phyloP scores from a whole-genome alignment of 2,113 vertebrate genomes.

The Protomyctophum bolini region DNA sequence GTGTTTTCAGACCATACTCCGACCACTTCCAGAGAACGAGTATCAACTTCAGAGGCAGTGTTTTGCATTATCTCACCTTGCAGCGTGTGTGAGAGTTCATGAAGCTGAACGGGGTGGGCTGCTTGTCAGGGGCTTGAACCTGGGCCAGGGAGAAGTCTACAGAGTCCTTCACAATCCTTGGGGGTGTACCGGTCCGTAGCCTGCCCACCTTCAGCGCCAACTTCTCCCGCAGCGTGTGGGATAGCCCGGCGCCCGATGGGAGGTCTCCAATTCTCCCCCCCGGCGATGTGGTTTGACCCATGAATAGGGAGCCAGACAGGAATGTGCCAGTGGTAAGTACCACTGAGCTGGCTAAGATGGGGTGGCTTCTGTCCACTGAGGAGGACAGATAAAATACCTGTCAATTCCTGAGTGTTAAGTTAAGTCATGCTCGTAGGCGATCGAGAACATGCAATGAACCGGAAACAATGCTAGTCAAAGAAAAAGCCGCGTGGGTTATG shows the following conservation, averaged over 20 bases:
- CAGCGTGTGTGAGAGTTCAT: constrained; percentile 75
- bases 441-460: too few relatives aligned
- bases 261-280: constrained; percentile 92
- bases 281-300: constrained; percentile 82
- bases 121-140: constrained; percentile 78
- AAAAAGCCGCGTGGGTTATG: too few relatives aligned
- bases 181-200: constrained; percentile 92
- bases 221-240: constrained; percentile 82
- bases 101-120: constrained; percentile 91
- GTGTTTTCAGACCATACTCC: too few relatives aligned
- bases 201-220: constrained; percentile 87
- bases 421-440: too few relatives aligned
- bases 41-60: too few relatives aligned
- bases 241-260: constrained; percentile 84
- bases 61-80: constrained; percentile 61
- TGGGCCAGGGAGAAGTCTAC: constrained; percentile 81
- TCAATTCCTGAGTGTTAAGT: too few relatives aligned
- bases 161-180: constrained; percentile 86
- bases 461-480: too few relatives aligned
- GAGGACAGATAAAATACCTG: constrained; percentile 1
- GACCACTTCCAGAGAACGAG: too few relatives aligned
- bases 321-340: constrained; percentile 94
- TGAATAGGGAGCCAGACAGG: constrained; percentile 85
- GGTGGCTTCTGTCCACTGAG: constrained; percentile 76
- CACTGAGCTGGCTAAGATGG: constrained; percentile 79